Base-by-base conservation (phyloP, 2,797 vertebrate species). In the Muscicapa comitata region DNA sequence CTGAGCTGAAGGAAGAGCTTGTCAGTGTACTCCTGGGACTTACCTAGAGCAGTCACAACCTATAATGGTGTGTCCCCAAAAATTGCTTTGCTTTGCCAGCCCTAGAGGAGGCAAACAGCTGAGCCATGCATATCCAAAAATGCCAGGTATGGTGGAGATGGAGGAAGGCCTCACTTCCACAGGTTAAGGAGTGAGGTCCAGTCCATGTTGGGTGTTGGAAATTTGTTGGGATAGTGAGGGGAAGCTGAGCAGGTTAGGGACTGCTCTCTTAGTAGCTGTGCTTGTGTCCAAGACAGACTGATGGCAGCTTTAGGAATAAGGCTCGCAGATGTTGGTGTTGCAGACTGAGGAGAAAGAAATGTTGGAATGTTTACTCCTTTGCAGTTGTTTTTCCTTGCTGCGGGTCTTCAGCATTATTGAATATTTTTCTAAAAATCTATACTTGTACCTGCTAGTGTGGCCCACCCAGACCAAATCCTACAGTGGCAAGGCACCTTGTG, bases 211-310 rank as follows among this genome's bases (percentile, higher is more conserved):
- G 6, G 10, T 61, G 19, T 29, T 74, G 35, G 40, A 23, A 61
- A 0, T 63, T 85, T 58, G 13, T 40, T 5, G 3, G 26, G 38
- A 5, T n/a, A 43, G 17, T 14, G 47, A 50, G 50, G 20, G 47
- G 35, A 91, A 87, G 54, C 54, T n/a, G 72, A 86, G 40, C 7
- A 4, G 21, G 7, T 50, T 58, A 31, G 26, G n/a, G n/a, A 7
- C 50, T 43, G 37, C 2, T 2, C 7, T 31, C 45, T 25, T 48
- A 35, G 48, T 40, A 0, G 0, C 9, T 63, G 48, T 74, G 53
- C 66, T 75, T 42, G 29, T 4, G 12, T 37, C 66, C 40, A 68
- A 71, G 53, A 23, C 19, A 28, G 31, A 23, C 31, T 54, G 37
- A 48, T 23, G 48, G 13, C 50, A 51, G 15, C 5, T 48, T 73